These are phyloP conservation scores for Aselliscus stoliczkanus DNA, from an alignment of 2,797 vertebrate genomes.

Conservation along the genomic window DNA sequence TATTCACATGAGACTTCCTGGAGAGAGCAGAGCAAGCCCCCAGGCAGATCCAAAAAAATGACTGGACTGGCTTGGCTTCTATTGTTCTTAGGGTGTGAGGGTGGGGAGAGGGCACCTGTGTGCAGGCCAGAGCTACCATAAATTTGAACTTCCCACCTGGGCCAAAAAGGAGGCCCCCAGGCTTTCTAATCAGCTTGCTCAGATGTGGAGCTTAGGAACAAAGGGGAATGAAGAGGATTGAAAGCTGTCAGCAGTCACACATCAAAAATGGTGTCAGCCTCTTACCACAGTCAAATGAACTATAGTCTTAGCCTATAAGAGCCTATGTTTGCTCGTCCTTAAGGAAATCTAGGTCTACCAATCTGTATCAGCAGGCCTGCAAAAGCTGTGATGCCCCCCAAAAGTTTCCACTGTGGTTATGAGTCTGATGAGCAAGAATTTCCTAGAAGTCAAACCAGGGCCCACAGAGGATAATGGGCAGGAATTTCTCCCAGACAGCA, in stretches of 20 bases:
- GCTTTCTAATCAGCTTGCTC: not conserved
- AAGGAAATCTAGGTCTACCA: not conserved
- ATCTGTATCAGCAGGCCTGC: not conserved
- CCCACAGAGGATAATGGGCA: not conserved
- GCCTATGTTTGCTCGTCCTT: not conserved
- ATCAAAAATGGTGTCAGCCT: not conserved
- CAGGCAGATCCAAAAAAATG: not conserved
- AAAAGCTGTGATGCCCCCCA: not conserved
- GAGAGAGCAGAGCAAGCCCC: not conserved
- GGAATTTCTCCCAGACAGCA: not conserved
- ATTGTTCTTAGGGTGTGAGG: not conserved
- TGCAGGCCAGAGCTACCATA: not conserved
- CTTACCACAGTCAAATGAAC: not conserved
- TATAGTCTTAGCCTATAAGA: not conserved
- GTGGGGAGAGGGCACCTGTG: not conserved
- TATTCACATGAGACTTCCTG: conserved; percentile 10
- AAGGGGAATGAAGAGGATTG: not conserved
- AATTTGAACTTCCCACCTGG: not conserved
- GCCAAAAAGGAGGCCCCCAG: not conserved
- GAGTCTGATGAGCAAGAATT: not conserved
- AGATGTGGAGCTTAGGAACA: not conserved
- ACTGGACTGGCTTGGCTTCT: not conserved
- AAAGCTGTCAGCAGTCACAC: not conserved
- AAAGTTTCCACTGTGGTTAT: not conserved
- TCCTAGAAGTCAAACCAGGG: not conserved